Base-by-base conservation (phyloP, 2,113 vertebrate species). In the Alligator sinensis region DNA sequence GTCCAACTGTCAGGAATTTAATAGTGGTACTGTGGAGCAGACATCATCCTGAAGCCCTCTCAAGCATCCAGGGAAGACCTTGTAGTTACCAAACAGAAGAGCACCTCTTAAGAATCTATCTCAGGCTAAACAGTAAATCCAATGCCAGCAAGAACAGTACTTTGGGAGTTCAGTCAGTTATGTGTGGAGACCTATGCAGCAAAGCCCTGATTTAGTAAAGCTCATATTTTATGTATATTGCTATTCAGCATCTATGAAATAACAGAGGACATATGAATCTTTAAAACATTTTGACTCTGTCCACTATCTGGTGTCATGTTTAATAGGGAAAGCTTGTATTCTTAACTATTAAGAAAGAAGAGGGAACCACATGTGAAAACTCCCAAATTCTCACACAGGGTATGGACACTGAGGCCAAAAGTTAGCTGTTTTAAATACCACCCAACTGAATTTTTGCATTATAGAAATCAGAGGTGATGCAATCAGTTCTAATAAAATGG, bases 251-350 rank as follows among this genome's bases (percentile, higher is more conserved):
- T 64, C 82, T 4, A 1, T 1, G 6, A 24, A 28, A 63, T 70
- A 86, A 72, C 22, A 34, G 60, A 62, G 64, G 15, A 1, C 38
- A 30, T 61, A 22, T 15, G 60, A 76, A 63, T 3, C 11, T 9
- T 17, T 38, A 19, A 30, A 59, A 38, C 8, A 3, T 59, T 92
- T 84, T 61, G 79, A 3, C 58, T 85, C 82, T 17, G 27, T 54
- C 60, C 9, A 6, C 2, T 58, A 87, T 3, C 72, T 75, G 68
- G 11, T 0, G 2, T 22, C 0, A 0, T 7, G 3, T 5, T 80
- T 94, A 18, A 58, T 27, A 28, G 89, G n/a, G 74, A 25, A 18
- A 77, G 62, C 19, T 16, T 30, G 3, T 64, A 82, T 61, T 76
- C 10, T 58, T 59, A 13, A 12, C 57, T 27, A 25, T 2, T 66